Evolutionary conservation across 1,140 invertebrate genomes (phyloP), one percentile per base, ranked within the genome.

Genomic region (Limonius californicus): DNA sequence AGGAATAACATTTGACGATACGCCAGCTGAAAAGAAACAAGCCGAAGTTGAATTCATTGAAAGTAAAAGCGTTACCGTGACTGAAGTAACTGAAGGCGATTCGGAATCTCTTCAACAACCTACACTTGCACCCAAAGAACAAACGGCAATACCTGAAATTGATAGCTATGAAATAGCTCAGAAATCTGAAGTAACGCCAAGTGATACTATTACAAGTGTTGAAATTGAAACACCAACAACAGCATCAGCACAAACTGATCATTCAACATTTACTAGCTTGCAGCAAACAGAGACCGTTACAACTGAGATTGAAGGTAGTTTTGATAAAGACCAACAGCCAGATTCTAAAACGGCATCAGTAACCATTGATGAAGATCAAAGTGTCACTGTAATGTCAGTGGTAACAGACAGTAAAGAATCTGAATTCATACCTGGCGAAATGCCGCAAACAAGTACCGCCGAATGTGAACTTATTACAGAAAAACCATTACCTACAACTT

Each of bases 31-130:
- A 23, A 42, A 16, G n/a, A 81, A 81, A 53, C 67, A 65, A 20
- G 77, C 80, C 2, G 73, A 77, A 57, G 57, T 81, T 27, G 69
- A 68, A 27, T 78, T 80, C 43, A 73, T 74, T 58, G 78, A 80
- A 69, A 72, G 64, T 15, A 58, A 71, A 11, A 73, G 79, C 61
- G 39, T 84, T 14, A 74, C 70, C 16, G 68, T 84, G 12, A 77
- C 61, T 12, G 70, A 80, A 65, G 55, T 79, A 32, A 72, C 69
- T 15, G 57, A 66, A 3, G 68, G 68, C 4, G 78, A 79, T 45
- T 76, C 72, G 43, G 79, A 80, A 69, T 70, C 68, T 16, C 12
- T 50, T 14, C 76, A 74, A 57, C n/a, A 39, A 27, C 19, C 27
- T 32, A 23, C 27, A 21, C 27, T 64, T 43, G 19, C 27, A 23